Conservation (phyloP, 2,888 invertebrate species). For the Agelastica alni region DNA sequence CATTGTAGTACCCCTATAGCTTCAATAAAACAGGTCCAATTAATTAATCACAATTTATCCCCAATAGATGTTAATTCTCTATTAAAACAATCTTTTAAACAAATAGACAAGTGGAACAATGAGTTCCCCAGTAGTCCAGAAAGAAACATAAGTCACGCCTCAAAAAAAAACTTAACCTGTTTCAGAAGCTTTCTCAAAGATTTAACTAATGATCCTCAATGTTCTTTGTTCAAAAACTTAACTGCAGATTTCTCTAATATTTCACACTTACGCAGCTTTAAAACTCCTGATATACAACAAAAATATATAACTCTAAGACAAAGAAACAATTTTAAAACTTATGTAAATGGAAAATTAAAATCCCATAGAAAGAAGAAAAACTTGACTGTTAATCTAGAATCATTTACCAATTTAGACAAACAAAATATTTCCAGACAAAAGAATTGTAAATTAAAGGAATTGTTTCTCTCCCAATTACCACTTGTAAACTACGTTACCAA, state of each 20-base stretch:
- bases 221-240: background rate
- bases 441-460: background rate
- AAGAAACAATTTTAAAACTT: constrained; percentile 19
- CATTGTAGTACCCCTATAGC: constrained; percentile 36
- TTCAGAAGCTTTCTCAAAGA: background rate
- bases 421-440: background rate
- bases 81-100: constrained; percentile 21
- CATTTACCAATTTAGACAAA: constrained; percentile 11
- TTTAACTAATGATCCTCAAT: background rate
- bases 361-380: background rate
- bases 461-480: background rate
- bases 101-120: constrained; percentile 17
- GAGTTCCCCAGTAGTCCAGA: constrained; percentile 18
- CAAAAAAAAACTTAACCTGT: background rate
- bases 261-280: background rate
- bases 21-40: constrained; percentile 12
- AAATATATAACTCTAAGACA: constrained; percentile 23
- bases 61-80: constrained; percentile 22
- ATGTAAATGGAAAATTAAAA: background rate
- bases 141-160: too few species aligned
- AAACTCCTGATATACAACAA: background rate
- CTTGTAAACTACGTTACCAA: background rate
- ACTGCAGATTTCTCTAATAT: background rate
- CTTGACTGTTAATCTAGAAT: constrained; percentile 2
- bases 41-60: constrained; percentile 24